These are phyloP conservation scores for Himalopsyche kuldschensis DNA, from an alignment of 2,888 invertebrate species.

Conservation along the genomic window DNA sequence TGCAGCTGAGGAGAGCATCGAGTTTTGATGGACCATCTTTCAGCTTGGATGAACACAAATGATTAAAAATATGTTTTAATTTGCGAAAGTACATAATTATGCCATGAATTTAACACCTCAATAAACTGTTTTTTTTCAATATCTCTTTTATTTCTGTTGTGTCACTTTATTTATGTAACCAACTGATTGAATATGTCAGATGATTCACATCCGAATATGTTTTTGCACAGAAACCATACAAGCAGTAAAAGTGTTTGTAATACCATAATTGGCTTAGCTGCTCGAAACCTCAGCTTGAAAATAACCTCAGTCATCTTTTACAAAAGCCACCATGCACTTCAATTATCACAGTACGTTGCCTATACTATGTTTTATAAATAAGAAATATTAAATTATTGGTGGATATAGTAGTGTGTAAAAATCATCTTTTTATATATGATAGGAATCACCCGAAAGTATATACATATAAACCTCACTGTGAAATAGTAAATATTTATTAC, in stretches of 20 bases:
- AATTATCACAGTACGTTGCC: background rate
- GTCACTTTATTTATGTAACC: background rate
- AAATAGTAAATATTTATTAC: background rate
- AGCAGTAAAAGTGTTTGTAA: slow-evolving; percentile 15
- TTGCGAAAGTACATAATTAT: background rate
- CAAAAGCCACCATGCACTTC: slow-evolving; percentile 19
- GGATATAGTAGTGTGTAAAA: background rate
- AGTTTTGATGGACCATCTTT: slow-evolving; percentile 13
- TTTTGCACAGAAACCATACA: slow-evolving; percentile 27
- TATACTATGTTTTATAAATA: background rate
- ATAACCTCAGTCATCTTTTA: slow-evolving; percentile 30
- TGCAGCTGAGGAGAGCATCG: slow-evolving; percentile 27
- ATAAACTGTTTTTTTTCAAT: no score
- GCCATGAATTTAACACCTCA: no score
- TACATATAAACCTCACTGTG: background rate
- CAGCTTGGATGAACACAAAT: background rate
- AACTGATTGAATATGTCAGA: background rate
- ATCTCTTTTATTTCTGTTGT: background rate
- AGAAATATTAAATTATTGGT: background rate
- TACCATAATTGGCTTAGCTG: slow-evolving; percentile 27
- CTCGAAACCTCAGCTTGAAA: slow-evolving; percentile 16
- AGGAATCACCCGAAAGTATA: no score
- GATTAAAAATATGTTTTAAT: background rate
- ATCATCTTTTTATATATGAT: background rate
- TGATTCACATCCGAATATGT: slow-evolving; percentile 15